Conservation (phyloP, 1,140 invertebrate genomes). For the Drosophila kikkawai region DNA sequence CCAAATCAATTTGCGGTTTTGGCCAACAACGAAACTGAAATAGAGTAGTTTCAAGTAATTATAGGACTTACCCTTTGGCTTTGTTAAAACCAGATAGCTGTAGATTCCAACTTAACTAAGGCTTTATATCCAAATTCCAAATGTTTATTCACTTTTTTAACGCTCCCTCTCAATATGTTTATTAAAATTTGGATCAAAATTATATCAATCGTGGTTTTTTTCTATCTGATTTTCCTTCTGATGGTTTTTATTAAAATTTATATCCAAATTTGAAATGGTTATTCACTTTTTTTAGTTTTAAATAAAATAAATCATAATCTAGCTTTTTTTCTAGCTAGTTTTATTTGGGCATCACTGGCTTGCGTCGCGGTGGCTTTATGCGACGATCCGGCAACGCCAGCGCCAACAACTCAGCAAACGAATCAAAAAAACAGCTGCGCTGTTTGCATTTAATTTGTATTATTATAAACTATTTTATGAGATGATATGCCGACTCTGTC, state of each 20-base stretch:
- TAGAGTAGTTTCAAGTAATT: background rate
- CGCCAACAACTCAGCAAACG: constrained; percentile 30
- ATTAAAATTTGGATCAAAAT: too few relatives aligned
- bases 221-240: too few relatives aligned
- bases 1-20: background rate
- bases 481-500: constrained; percentile 87
- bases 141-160: constrained; percentile 6
- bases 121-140: constrained; percentile 12
- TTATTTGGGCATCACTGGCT: background rate
- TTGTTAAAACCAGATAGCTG: background rate
- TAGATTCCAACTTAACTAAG: background rate
- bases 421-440: constrained; percentile 49
- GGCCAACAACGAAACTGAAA: background rate
- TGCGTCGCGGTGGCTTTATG: too few relatives aligned
- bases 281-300: too few relatives aligned
- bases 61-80: background rate
- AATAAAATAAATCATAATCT: too few relatives aligned
- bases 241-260: too few relatives aligned
- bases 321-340: background rate
- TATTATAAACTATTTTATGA: constrained; percentile 39
- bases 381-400: constrained; percentile 18
- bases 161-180: too few relatives aligned
- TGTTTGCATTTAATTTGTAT: constrained; percentile 42
- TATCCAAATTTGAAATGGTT: too few relatives aligned
- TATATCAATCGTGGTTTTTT: too few relatives aligned